A percentile compares a stretch with the other conserved stretches of the same genome.
These are phyloP conservation scores for Eira barbara DNA, from an alignment of 2,113 vertebrate genomes.

Conservation along the genomic window DNA sequence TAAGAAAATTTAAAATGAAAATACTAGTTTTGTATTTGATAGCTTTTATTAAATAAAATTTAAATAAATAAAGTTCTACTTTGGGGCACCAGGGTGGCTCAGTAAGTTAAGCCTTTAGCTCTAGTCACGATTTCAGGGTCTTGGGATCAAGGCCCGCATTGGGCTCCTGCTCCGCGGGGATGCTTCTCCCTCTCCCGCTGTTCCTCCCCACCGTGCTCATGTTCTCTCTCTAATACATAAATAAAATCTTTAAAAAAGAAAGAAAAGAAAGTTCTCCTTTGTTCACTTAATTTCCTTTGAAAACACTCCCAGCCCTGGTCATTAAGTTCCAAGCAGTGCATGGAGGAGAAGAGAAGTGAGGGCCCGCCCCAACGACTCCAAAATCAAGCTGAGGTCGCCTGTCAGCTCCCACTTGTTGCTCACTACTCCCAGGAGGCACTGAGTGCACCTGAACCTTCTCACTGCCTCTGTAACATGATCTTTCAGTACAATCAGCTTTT, in stretches of 20 bases:
- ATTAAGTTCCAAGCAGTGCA: background rate
- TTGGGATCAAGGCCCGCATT: background rate
- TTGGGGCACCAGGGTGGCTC: background rate
- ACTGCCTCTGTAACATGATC: background rate
- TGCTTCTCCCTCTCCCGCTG: background rate
- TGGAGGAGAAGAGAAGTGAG: background rate
- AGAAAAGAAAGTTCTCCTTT: background rate
- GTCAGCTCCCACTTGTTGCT: background rate
- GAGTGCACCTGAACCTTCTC: background rate
- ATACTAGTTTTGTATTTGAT: background rate
- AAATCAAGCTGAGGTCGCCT: background rate
- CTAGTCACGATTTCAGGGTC: background rate
- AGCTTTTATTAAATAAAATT: background rate
- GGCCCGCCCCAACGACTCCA: background rate
- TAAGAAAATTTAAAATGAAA: conserved; percentile 13
- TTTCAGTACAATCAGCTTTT: background rate
- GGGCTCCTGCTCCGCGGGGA: background rate
- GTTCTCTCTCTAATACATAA: too few species aligned
- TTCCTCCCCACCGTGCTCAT: too few species aligned
- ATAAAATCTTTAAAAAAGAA: too few species aligned
- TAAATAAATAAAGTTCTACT: background rate
- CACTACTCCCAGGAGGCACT: background rate
- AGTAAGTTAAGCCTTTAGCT: background rate
- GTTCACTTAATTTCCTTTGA: background rate
- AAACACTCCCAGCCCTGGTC: background rate